Percentiles rank a stretch among this genome's conserved stretches.
These are phyloP conservation scores for Thalassarche chlororhynchos DNA, from an alignment of 2,113 vertebrate species.

Conservation along the genomic window DNA sequence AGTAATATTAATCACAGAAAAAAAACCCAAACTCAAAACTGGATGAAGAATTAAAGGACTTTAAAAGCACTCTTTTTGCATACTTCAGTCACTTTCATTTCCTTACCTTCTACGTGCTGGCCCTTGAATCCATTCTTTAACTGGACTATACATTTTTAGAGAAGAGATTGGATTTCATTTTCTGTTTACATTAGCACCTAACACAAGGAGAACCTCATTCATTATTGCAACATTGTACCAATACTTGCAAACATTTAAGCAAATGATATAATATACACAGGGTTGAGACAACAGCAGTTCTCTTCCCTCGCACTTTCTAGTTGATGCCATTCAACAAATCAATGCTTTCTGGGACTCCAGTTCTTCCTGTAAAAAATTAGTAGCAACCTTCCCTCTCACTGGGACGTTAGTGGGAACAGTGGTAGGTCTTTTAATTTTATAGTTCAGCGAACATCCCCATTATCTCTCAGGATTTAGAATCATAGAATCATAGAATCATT, in stretches of 20 bases:
- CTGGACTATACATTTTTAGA: neutral
- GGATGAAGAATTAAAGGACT: neutral
- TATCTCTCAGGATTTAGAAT: constrained; percentile 10
- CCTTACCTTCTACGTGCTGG: neutral
- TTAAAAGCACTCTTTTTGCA: neutral
- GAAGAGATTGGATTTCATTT: neutral
- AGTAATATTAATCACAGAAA: neutral
- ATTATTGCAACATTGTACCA: neutral
- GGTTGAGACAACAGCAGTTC: neutral
- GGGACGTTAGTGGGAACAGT: neutral
- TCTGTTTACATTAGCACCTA: neutral
- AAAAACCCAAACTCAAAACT: neutral
- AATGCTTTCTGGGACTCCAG: neutral
- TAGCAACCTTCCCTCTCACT: neutral
- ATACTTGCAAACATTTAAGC: neutral
- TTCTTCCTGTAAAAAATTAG: neutral
- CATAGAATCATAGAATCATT: no score
- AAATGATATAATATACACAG: neutral
- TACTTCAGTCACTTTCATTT: neutral
- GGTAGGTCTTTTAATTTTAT: neutral
- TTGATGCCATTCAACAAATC: neutral
- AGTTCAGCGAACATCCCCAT: neutral
- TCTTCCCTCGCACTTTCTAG: neutral
- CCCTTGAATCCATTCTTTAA: neutral
- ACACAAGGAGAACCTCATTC: neutral